Percentiles rank a stretch among this genome's conserved stretches.
Conservation (phyloP, 2,113 vertebrate genomes). For the Dasyprocta punctata region DNA sequence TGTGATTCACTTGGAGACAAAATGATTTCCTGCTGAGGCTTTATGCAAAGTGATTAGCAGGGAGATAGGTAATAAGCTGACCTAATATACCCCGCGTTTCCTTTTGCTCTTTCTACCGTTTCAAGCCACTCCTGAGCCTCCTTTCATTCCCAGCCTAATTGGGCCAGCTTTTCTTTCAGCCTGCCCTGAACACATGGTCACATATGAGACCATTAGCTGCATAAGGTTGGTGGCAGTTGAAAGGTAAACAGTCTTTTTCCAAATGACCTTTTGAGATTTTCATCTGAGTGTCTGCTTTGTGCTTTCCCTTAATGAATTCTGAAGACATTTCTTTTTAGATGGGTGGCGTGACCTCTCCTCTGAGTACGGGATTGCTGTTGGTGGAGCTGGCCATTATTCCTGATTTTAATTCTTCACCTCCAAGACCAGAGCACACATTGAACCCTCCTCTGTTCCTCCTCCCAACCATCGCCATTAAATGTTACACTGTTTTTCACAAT, state of each 20-base stretch:
- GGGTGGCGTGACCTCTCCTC: not conserved
- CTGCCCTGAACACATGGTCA: not conserved
- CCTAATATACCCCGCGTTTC: slow-evolving; percentile 7
- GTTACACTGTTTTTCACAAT: not conserved
- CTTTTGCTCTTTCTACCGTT: slow-evolving; percentile 9
- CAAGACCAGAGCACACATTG: not conserved
- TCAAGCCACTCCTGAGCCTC: slow-evolving; percentile 18
- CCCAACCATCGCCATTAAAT: not conserved
- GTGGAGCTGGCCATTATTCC: not conserved
- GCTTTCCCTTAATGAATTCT: slow-evolving; percentile 75
- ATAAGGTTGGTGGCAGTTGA: not conserved
- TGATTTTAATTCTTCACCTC: not conserved
- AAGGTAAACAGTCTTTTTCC: slow-evolving; percentile 68
- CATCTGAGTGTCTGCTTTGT: slow-evolving; percentile 73
- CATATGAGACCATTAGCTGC: slow-evolving; percentile 62
- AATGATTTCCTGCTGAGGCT: slow-evolving; percentile 70
- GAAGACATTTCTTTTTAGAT: slow-evolving; percentile 75
- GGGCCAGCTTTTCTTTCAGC: slow-evolving; percentile 51
- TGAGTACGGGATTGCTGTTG: not conserved
- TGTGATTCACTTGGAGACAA: slow-evolving; percentile 52
- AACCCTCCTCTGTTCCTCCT: not conserved
- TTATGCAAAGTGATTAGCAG: slow-evolving; percentile 65
- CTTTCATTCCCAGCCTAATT: slow-evolving; percentile 74
- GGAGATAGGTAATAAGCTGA: slow-evolving; percentile 71
- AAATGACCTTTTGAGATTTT: slow-evolving; percentile 78